Conservation (phyloP, 2,797 vertebrate genomes). For the Peromyscus attwateri region DNA sequence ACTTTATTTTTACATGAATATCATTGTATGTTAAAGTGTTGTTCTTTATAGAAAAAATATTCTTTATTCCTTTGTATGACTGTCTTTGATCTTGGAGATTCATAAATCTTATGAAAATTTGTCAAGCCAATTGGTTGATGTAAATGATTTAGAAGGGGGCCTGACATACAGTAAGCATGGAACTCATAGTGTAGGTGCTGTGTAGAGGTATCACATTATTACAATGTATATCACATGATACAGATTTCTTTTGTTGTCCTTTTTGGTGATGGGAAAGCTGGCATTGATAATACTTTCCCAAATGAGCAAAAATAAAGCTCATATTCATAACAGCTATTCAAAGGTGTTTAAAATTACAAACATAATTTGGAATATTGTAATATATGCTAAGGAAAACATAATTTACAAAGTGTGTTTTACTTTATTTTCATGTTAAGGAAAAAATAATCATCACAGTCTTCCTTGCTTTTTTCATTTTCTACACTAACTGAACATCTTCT, state of each 20-base stretch:
- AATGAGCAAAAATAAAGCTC: slow-evolving; percentile 18
- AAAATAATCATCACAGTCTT: background rate
- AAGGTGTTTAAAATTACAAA: slow-evolving; percentile 13
- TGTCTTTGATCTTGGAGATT: background rate
- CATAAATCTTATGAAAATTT: background rate
- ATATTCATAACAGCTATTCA: background rate
- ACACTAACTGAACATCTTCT: slow-evolving; percentile 8
- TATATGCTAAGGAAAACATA: background rate
- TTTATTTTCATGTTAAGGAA: slow-evolving; percentile 58
- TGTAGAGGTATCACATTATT: background rate
- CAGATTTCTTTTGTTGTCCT: slow-evolving; percentile 15
- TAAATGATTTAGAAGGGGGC: background rate
- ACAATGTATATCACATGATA: background rate
- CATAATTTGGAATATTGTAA: background rate
- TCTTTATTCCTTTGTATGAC: background rate
- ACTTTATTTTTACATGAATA: slow-evolving; percentile 25
- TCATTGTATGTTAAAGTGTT: background rate
- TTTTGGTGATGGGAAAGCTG: slow-evolving; percentile 6
- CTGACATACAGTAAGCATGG: background rate
- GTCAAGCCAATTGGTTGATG: background rate
- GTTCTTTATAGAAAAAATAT: slow-evolving; percentile 25
- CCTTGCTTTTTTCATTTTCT: background rate
- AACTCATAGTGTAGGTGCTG: background rate
- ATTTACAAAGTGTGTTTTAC: background rate
- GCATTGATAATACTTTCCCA: background rate